Conservation (phyloP, 2,797 vertebrate genomes). For the Geotrypetes seraphini region DNA sequence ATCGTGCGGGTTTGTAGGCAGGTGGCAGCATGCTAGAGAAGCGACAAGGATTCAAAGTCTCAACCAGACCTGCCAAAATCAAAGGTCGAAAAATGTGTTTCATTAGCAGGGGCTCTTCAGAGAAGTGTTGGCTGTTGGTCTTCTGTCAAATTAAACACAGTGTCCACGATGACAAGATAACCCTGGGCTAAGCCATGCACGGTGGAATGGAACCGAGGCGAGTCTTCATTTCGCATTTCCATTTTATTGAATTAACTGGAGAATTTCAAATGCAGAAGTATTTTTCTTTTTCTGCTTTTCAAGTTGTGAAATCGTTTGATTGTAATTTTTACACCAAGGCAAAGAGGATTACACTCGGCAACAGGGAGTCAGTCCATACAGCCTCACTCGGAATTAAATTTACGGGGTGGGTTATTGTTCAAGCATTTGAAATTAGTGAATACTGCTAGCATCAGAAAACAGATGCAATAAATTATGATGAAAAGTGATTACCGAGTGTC, state of each 20-base stretch:
- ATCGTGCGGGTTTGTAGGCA: no score
- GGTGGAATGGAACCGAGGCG: neutral
- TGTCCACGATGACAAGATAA: no score
- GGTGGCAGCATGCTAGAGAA: no score
- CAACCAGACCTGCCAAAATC: neutral
- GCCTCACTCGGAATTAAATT: slow-evolving; percentile 28
- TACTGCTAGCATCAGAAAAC: slow-evolving; percentile 17
- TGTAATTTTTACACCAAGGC: slow-evolving; percentile 14
- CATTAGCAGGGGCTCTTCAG: neutral
- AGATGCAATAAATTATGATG: slow-evolving; percentile 21
- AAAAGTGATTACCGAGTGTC: no score
- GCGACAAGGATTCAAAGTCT: no score
- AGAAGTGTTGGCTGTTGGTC: neutral
- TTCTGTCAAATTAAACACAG: neutral
- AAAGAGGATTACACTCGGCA: slow-evolving; percentile 8
- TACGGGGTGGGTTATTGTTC: slow-evolving; percentile 13
- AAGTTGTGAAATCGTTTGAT: slow-evolving; percentile 13
- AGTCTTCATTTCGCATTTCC: neutral
- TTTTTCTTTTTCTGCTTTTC: slow-evolving; percentile 2
- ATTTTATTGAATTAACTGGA: neutral
- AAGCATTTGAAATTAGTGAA: slow-evolving; percentile 18
- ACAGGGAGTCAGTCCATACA: no score
- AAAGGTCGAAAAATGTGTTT: neutral
- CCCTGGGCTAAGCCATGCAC: neutral
- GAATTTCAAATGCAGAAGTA: neutral